Evolutionary conservation across 2,113 vertebrate genomes (phyloP).

Genomic region (Octodon degus): DNA sequence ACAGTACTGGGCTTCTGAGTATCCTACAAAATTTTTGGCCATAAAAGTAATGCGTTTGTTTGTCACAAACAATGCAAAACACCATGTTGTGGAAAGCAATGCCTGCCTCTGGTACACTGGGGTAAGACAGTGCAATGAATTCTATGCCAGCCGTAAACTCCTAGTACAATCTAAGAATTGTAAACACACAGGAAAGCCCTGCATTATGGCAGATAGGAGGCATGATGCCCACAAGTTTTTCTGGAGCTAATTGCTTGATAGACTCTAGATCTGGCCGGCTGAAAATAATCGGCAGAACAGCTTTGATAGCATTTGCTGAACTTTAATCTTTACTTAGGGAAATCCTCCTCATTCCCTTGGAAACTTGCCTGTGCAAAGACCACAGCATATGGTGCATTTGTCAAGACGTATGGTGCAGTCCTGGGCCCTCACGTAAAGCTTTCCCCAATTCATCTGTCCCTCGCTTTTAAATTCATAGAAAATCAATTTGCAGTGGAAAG

Average conservation of each 20-base stretch:
- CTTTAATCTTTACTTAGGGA: constrained; percentile 39
- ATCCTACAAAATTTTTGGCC: fast-evolving
- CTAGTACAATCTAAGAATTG: too few relatives aligned
- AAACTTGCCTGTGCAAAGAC: neutral
- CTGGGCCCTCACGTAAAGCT: neutral
- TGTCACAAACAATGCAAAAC: fast-evolving
- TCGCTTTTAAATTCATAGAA: neutral
- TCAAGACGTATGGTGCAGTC: constrained; percentile 39
- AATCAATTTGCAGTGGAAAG: neutral
- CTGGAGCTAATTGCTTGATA: neutral
- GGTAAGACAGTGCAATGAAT: fast-evolving
- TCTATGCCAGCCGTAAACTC: neutral
- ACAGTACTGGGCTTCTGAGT: fast-evolving
- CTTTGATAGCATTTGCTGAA: neutral
- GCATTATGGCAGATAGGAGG: neutral
- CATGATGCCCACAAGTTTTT: neutral
- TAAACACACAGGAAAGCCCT: neutral
- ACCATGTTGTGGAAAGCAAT: fast-evolving
- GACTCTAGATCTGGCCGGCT: neutral
- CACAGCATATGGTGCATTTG: constrained; percentile 52
- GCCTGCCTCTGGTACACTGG: fast-evolving
- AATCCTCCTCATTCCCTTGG: neutral
- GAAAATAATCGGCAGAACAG: neutral
- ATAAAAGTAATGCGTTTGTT: neutral
- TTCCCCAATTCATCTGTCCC: neutral